A percentile compares a stretch with the other conserved stretches of the same genome.
Conservation (phyloP, 2,888 invertebrate genomes). For the Lithophane leautieri region DNA sequence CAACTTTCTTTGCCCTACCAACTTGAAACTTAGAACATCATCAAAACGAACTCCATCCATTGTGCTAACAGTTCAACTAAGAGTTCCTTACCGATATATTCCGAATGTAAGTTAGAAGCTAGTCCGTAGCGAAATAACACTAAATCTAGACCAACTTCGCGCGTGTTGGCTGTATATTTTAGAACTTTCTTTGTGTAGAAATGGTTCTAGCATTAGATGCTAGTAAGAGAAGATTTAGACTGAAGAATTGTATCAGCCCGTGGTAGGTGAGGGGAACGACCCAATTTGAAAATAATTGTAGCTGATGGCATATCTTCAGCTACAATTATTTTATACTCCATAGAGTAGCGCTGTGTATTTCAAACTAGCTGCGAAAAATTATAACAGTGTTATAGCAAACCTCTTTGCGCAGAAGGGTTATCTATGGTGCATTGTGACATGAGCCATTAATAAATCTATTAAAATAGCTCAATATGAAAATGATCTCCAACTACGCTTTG, state of each 20-base stretch:
- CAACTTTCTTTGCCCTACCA: slow-evolving; percentile 21
- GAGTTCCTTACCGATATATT: slow-evolving; percentile 67
- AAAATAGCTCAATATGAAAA: neutral
- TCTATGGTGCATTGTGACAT: neutral
- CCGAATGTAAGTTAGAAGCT: slow-evolving; percentile 68
- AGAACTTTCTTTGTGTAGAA: slow-evolving; percentile 67
- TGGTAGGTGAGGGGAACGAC: slow-evolving; percentile 19
- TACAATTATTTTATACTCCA: too few relatives aligned
- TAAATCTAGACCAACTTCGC: slow-evolving; percentile 70
- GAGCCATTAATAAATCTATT: neutral
- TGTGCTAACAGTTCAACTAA: slow-evolving; percentile 49
- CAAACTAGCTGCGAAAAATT: neutral
- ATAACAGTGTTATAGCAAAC: neutral
- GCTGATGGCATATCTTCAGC: neutral
- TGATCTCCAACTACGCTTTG: neutral
- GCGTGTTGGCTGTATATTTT: slow-evolving; percentile 68
- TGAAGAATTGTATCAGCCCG: slow-evolving; percentile 45
- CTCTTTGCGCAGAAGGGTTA: neutral
- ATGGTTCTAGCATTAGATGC: slow-evolving; percentile 54
- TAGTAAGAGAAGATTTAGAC: slow-evolving; percentile 55
- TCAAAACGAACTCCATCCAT: slow-evolving; percentile 51
- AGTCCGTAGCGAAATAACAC: slow-evolving; percentile 68
- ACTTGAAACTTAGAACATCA: slow-evolving; percentile 38
- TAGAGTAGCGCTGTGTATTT: neutral
- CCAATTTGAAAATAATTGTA: neutral